phyloP scores from a whole-genome alignment of 1,140 invertebrate genomes.

The Vanessa tameamea region DNA sequence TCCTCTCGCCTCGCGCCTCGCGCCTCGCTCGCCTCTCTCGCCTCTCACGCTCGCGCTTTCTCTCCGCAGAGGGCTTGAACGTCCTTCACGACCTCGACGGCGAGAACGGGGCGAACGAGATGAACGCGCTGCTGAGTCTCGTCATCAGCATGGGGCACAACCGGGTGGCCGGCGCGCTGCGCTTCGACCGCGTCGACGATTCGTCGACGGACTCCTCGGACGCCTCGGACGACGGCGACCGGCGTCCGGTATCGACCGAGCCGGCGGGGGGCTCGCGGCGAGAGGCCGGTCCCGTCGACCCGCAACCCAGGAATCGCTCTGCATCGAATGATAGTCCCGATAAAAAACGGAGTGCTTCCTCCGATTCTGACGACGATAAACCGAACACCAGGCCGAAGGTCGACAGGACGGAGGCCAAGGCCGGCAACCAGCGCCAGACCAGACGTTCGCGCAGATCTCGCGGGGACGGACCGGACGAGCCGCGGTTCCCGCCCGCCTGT shows the following conservation, averaged over 20 bases:
- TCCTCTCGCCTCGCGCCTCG: constrained; percentile 56
- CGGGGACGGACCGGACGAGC: constrained; percentile 5
- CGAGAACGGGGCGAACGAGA: constrained; percentile 71
- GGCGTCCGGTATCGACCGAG: neutral
- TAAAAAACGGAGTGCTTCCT: constrained; percentile 7
- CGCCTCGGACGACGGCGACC: constrained; percentile 25
- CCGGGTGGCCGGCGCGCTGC: constrained; percentile 64
- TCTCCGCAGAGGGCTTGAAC: constrained; percentile 61
- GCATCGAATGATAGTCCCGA: neutral
- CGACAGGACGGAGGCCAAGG: constrained; percentile 1
- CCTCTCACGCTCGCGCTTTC: neutral
- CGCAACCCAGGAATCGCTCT: neutral
- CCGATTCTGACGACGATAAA: constrained; percentile 44
- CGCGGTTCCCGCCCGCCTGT: constrained; percentile 2
- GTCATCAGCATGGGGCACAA: constrained; percentile 75
- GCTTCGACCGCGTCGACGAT: constrained; percentile 53
- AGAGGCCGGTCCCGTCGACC: neutral
- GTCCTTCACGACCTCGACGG: constrained; percentile 70
- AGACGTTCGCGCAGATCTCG: neutral
- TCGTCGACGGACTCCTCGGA: constrained; percentile 38
- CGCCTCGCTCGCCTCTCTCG: constrained; percentile 49
- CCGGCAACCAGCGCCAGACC: neutral
- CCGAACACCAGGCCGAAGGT: constrained; percentile 3
- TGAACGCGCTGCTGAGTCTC: constrained; percentile 76
- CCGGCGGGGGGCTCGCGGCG: neutral